phyloP scores from a whole-genome alignment of 2,113 vertebrate genomes.

The Ivindomyrus marchei region DNA sequence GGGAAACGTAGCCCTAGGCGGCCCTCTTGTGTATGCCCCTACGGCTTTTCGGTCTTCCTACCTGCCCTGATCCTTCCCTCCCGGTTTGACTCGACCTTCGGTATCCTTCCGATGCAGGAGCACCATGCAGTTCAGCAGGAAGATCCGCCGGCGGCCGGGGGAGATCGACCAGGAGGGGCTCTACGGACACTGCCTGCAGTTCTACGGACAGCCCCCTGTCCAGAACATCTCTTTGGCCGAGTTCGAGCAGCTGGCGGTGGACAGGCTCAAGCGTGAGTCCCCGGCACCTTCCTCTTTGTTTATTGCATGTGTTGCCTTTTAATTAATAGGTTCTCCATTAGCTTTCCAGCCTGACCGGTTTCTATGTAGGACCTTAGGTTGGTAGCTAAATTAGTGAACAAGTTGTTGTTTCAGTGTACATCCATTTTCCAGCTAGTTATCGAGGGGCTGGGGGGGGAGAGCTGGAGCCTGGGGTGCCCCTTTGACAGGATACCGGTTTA shows the following conservation, averaged over 20 bases:
- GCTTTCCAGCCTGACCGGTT: neutral
- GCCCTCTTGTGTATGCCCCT: neutral
- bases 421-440: neutral
- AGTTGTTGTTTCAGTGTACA: neutral
- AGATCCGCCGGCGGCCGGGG: slow-evolving; percentile 42
- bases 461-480: no score
- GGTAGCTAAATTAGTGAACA: neutral
- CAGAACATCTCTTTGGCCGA: slow-evolving; percentile 80
- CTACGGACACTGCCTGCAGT: slow-evolving; percentile 79
- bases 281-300: neutral
- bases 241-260: slow-evolving; percentile 84
- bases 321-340: neutral
- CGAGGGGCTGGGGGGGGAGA: no score
- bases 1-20: neutral
- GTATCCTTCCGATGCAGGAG: neutral
- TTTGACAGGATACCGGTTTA: neutral
- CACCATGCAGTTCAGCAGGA: slow-evolving; percentile 47
- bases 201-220: slow-evolving; percentile 78
- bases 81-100: neutral
- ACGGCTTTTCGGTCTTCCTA: neutral
- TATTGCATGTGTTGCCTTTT: neutral
- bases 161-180: slow-evolving; percentile 49
- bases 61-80: neutral
- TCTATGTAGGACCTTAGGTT: neutral
- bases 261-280: slow-evolving; percentile 82